phyloP scores from a whole-genome alignment of 30 jellyfish, hydroid and myxozoan genomes.

The Phacellophora camtschatica region DNA sequence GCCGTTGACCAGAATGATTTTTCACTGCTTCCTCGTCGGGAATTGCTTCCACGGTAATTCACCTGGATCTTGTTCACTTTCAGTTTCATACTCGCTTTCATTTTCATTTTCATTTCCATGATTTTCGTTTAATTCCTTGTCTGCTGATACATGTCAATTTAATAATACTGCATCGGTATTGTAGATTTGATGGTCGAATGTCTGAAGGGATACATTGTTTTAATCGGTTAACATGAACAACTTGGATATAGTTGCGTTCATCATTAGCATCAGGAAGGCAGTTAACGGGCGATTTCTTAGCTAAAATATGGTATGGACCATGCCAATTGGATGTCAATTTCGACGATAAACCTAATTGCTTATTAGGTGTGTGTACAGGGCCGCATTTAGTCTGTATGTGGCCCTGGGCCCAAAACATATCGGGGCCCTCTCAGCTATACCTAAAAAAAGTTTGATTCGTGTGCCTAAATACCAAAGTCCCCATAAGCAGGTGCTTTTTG shows the following conservation, averaged over 20 bases:
- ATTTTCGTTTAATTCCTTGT: too few relatives aligned
- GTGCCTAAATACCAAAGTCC: too few relatives aligned
- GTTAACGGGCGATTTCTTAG: constrained; percentile 45
- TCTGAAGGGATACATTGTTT: constrained; percentile 25
- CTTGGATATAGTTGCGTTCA: constrained; percentile 12
- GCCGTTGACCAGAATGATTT: neutral
- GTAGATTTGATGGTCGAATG: too few relatives aligned
- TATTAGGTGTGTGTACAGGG: constrained; percentile 50
- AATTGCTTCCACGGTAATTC: neutral
- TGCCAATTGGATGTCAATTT: constrained; percentile 53
- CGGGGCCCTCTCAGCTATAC: too few relatives aligned
- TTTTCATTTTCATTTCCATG: too few relatives aligned
- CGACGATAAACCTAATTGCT: constrained; percentile 21
- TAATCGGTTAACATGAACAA: constrained; percentile 39
- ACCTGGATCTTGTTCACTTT: neutral
- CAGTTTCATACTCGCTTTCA: too few relatives aligned
- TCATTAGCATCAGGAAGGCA: constrained; percentile 27
- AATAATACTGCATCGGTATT: neutral
- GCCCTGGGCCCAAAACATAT: too few relatives aligned
- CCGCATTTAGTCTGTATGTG: too few relatives aligned
- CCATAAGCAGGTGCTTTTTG: too few relatives aligned
- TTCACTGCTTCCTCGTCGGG: neutral
- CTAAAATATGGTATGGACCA: constrained; percentile 67
- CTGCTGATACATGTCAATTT: neutral
- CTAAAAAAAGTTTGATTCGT: too few relatives aligned